Evolutionary conservation across 2,113 vertebrate genomes (phyloP), one percentile per base, ranked within the genome.

Genomic region (Conger conger): DNA sequence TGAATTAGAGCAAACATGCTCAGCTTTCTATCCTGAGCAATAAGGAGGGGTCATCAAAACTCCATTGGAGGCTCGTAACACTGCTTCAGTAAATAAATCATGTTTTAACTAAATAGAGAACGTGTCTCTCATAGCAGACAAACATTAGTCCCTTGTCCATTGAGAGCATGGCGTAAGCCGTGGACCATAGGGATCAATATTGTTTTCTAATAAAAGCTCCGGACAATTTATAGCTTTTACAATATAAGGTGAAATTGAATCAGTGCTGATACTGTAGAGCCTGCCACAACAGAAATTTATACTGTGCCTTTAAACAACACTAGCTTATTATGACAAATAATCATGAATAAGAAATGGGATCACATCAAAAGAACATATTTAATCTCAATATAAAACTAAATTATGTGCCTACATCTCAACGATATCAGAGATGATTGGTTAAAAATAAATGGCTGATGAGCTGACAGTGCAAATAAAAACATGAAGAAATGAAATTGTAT

Each of bases 301-400:
- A 33, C n/a, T 73, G n/a, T 33, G 68, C 27, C n/a, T 33, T 73
- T 63, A 27, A 63, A 63, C 57, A 73, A 33, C 9, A 73, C 68
- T 13, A 73, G 68, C 68, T 73, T 33, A 73, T 73, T 73, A 33
- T 27, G 27, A 73, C 68, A 33, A 73, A 73, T 73, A 73, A 33
- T 73, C 68, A 73, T 73, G n/a, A 73, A 73, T 73, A 9, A 73
- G n/a, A 73, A 33, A 73, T 73, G n/a, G 27, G 6, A 73, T 68
- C 68, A 73, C 33, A 6, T 82, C 36, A n/a, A 82, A 63, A 68
- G 54, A 27, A 60, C n/a, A 38, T 18, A 36, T 68, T 83, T 73
- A 83, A 83, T 83, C 60, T 83, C 13, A 37, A 83, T 76, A 30
- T 76, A 33, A 73, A 40, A 20, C 68, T 57, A 33, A 42, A 83